Base-by-base conservation (phyloP, 2,113 vertebrate genomes). In the Sturnus vulgaris region DNA sequence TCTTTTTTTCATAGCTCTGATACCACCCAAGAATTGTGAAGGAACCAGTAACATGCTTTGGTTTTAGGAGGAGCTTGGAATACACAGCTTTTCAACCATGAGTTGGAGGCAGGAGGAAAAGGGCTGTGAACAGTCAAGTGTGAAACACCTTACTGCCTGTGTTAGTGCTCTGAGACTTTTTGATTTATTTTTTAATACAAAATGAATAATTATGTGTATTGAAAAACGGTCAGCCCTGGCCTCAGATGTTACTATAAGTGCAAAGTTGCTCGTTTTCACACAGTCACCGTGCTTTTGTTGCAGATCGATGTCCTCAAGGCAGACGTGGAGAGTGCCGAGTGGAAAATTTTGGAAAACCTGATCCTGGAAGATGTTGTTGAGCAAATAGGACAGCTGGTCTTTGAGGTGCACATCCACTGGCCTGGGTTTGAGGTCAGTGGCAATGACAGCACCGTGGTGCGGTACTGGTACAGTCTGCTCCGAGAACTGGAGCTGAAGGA, bases 331-430 rank as follows among this genome's bases (percentile, higher is more conserved):
- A 99, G 99, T 0, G 99, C 99, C 0, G 99, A 99, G 96, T 99
- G 99, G 99, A 99, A 99, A 96, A 99, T 99, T 95, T 92, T 99
- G 96, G 99, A 99, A 97, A 99, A 99, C 69, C 93, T 99, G 83
- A 96, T 99, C 79, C 96, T 99, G 92, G 99, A 99, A 80, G 98
- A 98, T 57, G 98, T 99, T 50, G 96, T 99, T 42, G 98, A 98
- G 37, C 98, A 98, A 10, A 98, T 99, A 61, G 99, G 99, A 50
- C 99, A 99, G 97, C 97, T 99, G 91, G 90, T 99, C 52, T 95
- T 99, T 60, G 99, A 99, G 97, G 97, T 99, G 60, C 99, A 99
- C 90, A 96, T 99, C 79, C 99, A 99, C 98, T 99, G 99, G 99
- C 98, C 99, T 0, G 99, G 99, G 11, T 99, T 99, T 33, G 99